A percentile compares a stretch with the other conserved stretches of the same genome.
phyloP scores from a whole-genome alignment of 2,888 invertebrate genomes.

The Caenorhabditis imperialis region DNA sequence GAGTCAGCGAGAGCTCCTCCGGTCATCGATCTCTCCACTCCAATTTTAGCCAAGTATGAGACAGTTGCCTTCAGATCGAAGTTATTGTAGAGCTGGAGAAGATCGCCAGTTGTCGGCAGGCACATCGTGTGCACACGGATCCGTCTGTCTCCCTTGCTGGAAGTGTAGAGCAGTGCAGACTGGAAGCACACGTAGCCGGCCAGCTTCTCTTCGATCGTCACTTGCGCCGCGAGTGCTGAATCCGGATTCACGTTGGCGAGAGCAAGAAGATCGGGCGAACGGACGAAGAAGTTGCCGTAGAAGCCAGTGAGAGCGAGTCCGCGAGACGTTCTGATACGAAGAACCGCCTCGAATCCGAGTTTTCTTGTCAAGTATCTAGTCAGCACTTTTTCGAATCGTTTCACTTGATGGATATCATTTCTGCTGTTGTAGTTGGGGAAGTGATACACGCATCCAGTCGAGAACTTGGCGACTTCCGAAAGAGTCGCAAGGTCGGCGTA shows the following conservation, averaged over 20 bases:
- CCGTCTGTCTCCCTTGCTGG: conserved; percentile 92
- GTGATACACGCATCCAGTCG: conserved; percentile 92
- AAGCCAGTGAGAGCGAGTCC: conserved; percentile 94
- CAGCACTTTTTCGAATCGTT: conserved; percentile 86
- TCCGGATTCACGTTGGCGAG: conserved; percentile 98
- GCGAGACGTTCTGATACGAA: conserved; percentile 48
- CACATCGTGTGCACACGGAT: conserved; percentile 98
- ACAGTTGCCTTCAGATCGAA: conserved; percentile 91
- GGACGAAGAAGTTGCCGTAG: conserved; percentile 99
- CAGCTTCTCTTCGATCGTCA: conserved; percentile 90
- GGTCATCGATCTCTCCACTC: conserved; percentile 91
- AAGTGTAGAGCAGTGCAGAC: conserved; percentile 96
- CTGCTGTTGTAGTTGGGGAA: conserved; percentile 86
- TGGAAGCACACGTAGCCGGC: conserved; percentile 93
- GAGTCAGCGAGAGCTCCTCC: conserved; percentile 87
- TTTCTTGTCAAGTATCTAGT: conserved; percentile 93
- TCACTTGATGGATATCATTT: conserved; percentile 81
- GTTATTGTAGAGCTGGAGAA: conserved; percentile 88
- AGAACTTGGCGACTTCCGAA: conserved; percentile 92
- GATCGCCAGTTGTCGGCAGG: conserved; percentile 88
- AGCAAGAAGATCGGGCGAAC: conserved; percentile 94
- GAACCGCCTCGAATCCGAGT: conserved; percentile 98
- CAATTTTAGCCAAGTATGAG: conserved; percentile 95
- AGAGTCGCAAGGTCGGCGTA: conserved; percentile 95
- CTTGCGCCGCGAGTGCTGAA: conserved; percentile 97